Evolutionary conservation across 35 echinoderm and acorn worm species (phyloP).

Genomic region (Antedon bifida): DNA sequence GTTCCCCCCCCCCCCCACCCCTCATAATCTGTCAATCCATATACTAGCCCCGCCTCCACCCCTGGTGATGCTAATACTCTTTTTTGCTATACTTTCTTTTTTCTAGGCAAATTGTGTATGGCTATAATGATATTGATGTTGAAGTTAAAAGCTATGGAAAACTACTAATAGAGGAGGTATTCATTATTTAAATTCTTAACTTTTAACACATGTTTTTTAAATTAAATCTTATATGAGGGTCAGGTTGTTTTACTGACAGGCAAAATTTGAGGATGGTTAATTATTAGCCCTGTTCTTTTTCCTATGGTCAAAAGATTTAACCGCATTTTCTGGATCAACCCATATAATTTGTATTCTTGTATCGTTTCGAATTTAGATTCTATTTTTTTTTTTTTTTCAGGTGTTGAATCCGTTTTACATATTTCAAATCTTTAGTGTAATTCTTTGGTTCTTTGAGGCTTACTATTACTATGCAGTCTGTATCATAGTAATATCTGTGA

Average conservation of each 20-base stretch:
- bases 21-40: too few relatives aligned
- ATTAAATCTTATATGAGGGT: not conserved
- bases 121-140: conserved; percentile 51
- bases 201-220: not conserved
- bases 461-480: conserved; percentile 81
- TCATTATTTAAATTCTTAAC: not conserved
- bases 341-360: too few relatives aligned
- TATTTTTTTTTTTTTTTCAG: conserved; percentile 40
- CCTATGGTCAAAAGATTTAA: too few relatives aligned
- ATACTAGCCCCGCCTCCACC: too few relatives aligned
- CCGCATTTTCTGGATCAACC: too few relatives aligned
- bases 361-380: too few relatives aligned
- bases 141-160: conserved; percentile 63
- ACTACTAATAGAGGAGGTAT: conserved; percentile 70
- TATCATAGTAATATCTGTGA: conserved; percentile 49
- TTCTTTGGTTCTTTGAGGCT: conserved; percentile 58
- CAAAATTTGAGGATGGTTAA: not conserved
- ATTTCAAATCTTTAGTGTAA: conserved; percentile 83
- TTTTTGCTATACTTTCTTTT: not conserved
- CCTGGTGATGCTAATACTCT: too few relatives aligned
- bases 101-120: conserved; percentile 48
- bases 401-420: conserved; percentile 92
- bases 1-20: too few relatives aligned
- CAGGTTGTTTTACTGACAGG: not conserved
- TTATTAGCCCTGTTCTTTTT: too few relatives aligned